Percentiles rank a stretch among this genome's conserved stretches.
Conservation (phyloP, 2,888 invertebrate genomes). For the Notodonta dromedarius region DNA sequence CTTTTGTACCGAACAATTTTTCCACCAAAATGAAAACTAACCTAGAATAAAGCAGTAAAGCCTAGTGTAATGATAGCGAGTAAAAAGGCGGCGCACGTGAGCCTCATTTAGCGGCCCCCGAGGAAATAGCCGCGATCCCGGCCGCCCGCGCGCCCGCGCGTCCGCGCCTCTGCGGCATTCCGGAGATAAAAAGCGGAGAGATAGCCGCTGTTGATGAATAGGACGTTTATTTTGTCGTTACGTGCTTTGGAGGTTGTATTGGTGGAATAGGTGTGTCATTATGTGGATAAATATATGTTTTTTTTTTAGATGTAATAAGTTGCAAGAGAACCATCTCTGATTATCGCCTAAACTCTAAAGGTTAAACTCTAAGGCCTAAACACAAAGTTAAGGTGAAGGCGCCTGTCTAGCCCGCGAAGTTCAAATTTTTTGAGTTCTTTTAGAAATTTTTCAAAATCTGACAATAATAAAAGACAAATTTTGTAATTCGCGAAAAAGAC, state of each 20-base stretch:
- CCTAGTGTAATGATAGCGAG: constrained; percentile 34
- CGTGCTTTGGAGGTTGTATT: background rate
- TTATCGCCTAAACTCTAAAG: no score
- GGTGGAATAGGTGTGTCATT: background rate
- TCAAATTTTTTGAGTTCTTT: no score
- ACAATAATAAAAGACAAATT: no score
- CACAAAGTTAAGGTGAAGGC: no score
- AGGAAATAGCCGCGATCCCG: constrained; percentile 50
- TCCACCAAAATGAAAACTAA: constrained; percentile 32
- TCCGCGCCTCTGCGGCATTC: constrained; percentile 23
- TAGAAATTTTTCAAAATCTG: no score
- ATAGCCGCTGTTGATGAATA: constrained; percentile 2
- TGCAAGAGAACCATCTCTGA: no score
- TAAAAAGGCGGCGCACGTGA: constrained; percentile 38
- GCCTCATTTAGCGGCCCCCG: constrained; percentile 32
- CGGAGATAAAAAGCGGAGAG: constrained; percentile 15
- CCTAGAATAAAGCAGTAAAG: constrained; percentile 30
- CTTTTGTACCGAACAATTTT: constrained; percentile 7
- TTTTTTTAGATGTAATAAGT: no score
- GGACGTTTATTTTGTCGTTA: constrained; percentile 5
- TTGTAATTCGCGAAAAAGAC: no score
- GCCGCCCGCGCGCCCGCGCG: no score
- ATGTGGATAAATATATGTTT: background rate
- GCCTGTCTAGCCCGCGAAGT: no score
- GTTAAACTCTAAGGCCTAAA: no score